Percentiles rank a stretch among this genome's conserved stretches.
These are phyloP conservation scores for Anarhynchus alexandrinus DNA, from an alignment of 2,113 vertebrate species.

Conservation along the genomic window DNA sequence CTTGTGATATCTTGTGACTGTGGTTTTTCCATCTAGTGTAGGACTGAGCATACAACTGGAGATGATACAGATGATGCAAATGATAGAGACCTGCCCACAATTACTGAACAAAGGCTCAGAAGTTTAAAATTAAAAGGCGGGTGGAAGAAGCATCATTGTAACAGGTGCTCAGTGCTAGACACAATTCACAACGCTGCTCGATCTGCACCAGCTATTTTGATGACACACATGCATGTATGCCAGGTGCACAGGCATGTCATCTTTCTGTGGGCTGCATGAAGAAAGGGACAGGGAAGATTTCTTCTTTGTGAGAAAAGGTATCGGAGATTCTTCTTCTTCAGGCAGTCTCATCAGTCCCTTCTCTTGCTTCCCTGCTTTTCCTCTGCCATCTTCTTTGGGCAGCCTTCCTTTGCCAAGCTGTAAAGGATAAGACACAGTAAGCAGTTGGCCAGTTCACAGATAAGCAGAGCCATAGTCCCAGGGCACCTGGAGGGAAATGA, in stretches of 20 bases:
- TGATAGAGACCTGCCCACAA: background rate
- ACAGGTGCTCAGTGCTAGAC: background rate
- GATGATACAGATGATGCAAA: background rate
- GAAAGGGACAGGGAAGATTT: background rate
- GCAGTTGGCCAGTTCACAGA: background rate
- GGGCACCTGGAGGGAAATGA: background rate
- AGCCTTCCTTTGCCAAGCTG: background rate
- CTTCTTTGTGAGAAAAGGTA: background rate
- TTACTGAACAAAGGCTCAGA: background rate
- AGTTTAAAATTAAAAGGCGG: background rate
- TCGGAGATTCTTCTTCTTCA: background rate
- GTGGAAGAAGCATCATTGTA: background rate
- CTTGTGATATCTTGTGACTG: background rate
- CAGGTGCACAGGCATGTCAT: background rate
- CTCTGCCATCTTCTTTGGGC: background rate
- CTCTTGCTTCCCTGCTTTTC: background rate
- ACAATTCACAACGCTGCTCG: background rate
- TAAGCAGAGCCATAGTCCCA: background rate
- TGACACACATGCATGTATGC: background rate
- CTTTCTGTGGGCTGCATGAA: background rate
- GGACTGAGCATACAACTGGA: background rate
- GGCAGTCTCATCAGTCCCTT: background rate
- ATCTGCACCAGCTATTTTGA: background rate
- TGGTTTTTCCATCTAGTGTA: background rate
- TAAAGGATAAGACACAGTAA: background rate